These are phyloP conservation scores for Torymus tubicola DNA, from an alignment of 2,888 invertebrate species.

Conservation along the genomic window DNA sequence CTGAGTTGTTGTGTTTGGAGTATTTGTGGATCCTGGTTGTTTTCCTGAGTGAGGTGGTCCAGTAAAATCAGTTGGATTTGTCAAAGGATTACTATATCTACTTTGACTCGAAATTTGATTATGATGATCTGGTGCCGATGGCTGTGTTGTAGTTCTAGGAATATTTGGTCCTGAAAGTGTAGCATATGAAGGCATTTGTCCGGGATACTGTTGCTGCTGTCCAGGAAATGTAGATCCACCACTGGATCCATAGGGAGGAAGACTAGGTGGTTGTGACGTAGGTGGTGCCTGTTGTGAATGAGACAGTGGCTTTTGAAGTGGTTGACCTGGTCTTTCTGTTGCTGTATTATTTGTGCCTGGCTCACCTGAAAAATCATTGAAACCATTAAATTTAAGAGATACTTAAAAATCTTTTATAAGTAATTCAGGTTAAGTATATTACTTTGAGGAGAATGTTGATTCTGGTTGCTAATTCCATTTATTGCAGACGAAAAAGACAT, in stretches of 20 bases:
- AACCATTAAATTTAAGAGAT: neutral
- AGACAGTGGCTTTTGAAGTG: constrained; percentile 49
- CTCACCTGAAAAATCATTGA: constrained; percentile 43
- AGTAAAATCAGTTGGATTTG: constrained; percentile 53
- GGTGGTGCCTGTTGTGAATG: constrained; percentile 59
- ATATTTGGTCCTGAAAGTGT: constrained; percentile 53
- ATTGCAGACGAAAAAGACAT: constrained; percentile 62
- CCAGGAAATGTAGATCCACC: constrained; percentile 56
- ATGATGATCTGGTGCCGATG: constrained; percentile 41
- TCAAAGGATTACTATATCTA: constrained; percentile 52
- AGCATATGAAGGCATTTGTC: constrained; percentile 54
- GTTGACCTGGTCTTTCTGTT: constrained; percentile 39
- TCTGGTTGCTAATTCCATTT: constrained; percentile 67
- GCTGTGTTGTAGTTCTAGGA: constrained; percentile 44
- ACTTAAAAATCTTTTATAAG: neutral
- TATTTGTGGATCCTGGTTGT: constrained; percentile 26
- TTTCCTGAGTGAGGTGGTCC: constrained; percentile 57
- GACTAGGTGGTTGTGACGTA: constrained; percentile 62
- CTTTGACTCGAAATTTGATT: constrained; percentile 40
- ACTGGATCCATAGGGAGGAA: constrained; percentile 65
- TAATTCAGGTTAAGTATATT: constrained; percentile 12
- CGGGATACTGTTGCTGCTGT: constrained; percentile 57
- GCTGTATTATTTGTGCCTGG: constrained; percentile 34
- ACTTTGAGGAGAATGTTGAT: constrained; percentile 59
- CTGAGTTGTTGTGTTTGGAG: constrained; percentile 25